Evolutionary conservation across 2,113 vertebrate genomes (phyloP), one percentile per base, ranked within the genome.

Genomic region (Bubo bubo): DNA sequence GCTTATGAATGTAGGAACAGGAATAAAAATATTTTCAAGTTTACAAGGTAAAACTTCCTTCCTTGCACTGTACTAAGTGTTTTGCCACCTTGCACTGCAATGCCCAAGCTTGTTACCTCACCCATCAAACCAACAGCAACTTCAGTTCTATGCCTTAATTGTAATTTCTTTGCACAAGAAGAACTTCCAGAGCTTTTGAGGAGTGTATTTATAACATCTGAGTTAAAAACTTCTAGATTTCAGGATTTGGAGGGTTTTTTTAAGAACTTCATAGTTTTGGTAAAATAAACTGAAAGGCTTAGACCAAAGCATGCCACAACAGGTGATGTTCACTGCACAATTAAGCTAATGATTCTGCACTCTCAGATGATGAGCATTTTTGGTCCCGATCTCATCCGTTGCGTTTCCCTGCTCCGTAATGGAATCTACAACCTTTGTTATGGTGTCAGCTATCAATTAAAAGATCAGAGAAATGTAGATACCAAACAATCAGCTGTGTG

Each of bases 391-490:
- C n/a, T 66, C 16, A 41, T 70, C 5, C 30, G 22, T 9, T 77
- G 41, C 10, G 62, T 76, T 68, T 34, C 26, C 8, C 58, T 83
- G n/a, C 15, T 60, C 43, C 6, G 0, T 21, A 19, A 18, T 18
- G 49, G 21, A 76, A 83, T 35, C 39, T 22, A 52, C 9, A 74
- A 30, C 10, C 8, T 58, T 64, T 0, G 0, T 4, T 82, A 67
- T 5, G 23, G 28, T 75, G 23, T n/a, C 15, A 67, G 14, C 12
- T 41, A 11, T 24, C 20, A 58, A 86, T 72, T 17, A 72, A 75
- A 66, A 85, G 8, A 34, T 50, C 34, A 74, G 39, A 30, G 14
- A 92, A 94, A 75, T 1, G 4, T 18, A 72, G 56, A 21, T 22
- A 53, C 8, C 9, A 74, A 88, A 58, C 3, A 74, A 41, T 45